These are phyloP conservation scores for Electrona antarctica DNA, from an alignment of 2,113 vertebrate genomes.

Conservation along the genomic window DNA sequence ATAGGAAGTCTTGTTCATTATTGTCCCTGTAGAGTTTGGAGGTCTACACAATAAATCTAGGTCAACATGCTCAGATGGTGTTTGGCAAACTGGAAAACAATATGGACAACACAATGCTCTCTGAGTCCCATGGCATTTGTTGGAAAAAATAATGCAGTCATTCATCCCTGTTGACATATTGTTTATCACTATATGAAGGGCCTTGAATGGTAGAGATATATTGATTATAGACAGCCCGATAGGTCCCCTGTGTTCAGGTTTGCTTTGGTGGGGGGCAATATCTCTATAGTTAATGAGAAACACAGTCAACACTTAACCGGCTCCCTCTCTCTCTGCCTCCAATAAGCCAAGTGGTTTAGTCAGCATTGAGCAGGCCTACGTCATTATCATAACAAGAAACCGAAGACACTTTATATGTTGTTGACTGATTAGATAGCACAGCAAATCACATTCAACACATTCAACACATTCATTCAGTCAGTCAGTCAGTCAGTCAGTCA, in stretches of 20 bases:
- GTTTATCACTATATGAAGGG: constrained; percentile 42
- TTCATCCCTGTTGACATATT: constrained; percentile 25
- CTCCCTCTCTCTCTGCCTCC: constrained; percentile 33
- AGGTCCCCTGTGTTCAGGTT: constrained; percentile 54
- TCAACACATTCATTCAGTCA: constrained; percentile 2
- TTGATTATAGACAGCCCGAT: constrained; percentile 50
- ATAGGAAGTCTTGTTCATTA: too few species aligned
- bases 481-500: constrained; percentile 7
- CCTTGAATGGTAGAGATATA: constrained; percentile 44
- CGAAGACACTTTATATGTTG: constrained; percentile 42
- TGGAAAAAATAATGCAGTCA: not conserved
- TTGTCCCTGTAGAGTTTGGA: too few species aligned
- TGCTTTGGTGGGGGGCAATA: constrained; percentile 50
- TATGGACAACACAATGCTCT: constrained; percentile 26
- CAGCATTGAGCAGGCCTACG: constrained; percentile 65
- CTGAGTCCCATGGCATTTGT: constrained; percentile 30
- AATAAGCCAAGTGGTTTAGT: constrained; percentile 67
- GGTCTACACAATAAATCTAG: constrained; percentile 18
- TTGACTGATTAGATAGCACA: constrained; percentile 45
- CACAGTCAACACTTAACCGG: constrained; percentile 55
- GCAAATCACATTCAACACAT: constrained; percentile 27
- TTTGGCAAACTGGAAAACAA: constrained; percentile 54
- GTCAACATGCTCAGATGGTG: constrained; percentile 34
- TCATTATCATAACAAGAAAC: constrained; percentile 57
- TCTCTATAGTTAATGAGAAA: constrained; percentile 49